Conservation (phyloP, 2,888 invertebrate species). For the Malthinus seriepunctatus region DNA sequence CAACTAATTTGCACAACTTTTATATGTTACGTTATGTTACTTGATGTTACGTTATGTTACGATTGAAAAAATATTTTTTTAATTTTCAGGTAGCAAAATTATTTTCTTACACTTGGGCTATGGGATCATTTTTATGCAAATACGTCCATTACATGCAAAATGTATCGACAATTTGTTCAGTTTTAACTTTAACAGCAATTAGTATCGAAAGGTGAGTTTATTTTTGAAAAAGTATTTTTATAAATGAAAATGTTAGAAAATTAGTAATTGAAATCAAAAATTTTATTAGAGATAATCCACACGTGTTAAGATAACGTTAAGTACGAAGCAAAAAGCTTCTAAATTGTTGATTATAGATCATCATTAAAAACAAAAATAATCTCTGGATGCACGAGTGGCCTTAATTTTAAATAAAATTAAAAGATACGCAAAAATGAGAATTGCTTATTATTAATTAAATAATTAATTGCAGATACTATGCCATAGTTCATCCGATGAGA, state of each 20-base stretch:
- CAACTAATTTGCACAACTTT: no score
- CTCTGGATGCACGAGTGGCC: slow-evolving; percentile 4
- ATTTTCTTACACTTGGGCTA: slow-evolving; percentile 70
- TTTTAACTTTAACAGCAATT: slow-evolving; percentile 72
- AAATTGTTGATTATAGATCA: no score
- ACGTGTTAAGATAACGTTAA: slow-evolving; percentile 12
- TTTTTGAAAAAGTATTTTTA: not conserved
- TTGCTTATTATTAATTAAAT: not conserved
- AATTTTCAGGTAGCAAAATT: slow-evolving; percentile 64
- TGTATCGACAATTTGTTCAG: slow-evolving; percentile 72
- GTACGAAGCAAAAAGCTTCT: slow-evolving; percentile 2
- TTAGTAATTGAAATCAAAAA: not conserved
- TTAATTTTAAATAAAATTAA: slow-evolving; percentile 13
- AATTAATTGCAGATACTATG: slow-evolving; percentile 63
- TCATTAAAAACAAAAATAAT: no score
- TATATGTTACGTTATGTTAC: no score
- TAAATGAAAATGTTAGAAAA: not conserved
- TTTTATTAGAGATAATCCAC: slow-evolving; percentile 4
- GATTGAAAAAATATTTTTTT: no score
- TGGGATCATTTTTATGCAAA: slow-evolving; percentile 70
- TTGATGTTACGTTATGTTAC: no score
- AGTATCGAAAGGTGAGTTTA: slow-evolving; percentile 68
- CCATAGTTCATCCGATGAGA: slow-evolving; percentile 71
- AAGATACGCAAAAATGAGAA: not conserved
- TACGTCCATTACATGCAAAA: slow-evolving; percentile 72